A percentile compares a stretch with the other conserved stretches of the same genome.
Conservation (phyloP, 2,888 invertebrate species). For the Callyntrura guangdongensis region DNA sequence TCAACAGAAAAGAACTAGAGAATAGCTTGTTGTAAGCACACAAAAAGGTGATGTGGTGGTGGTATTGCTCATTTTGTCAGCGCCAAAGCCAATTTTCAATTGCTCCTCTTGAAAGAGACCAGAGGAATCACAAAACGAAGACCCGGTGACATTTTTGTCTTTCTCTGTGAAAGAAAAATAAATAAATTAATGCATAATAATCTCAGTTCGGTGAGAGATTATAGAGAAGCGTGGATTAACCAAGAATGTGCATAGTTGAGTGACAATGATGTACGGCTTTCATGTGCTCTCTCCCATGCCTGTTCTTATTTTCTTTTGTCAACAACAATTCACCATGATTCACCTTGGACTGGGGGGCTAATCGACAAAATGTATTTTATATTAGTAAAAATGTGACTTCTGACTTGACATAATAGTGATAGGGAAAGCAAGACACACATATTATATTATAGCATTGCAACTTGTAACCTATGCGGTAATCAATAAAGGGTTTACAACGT, state of each 20-base stretch:
- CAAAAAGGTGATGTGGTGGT: too few species aligned
- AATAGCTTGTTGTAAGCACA: too few species aligned
- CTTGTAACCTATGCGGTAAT: background rate
- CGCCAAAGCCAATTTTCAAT: constrained; percentile 1
- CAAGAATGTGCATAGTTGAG: constrained; percentile 58
- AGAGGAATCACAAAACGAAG: background rate
- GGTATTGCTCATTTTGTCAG: background rate
- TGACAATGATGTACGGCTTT: constrained; percentile 69
- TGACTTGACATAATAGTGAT: constrained; percentile 45
- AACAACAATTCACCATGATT: constrained; percentile 40
- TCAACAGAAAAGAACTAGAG: background rate
- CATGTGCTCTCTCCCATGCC: constrained; percentile 55
- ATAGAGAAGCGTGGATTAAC: constrained; percentile 44
- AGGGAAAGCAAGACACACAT: too few species aligned
- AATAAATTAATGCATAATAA: constrained; percentile 51
- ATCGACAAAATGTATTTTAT: constrained; percentile 61
- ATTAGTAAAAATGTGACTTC: constrained; percentile 34
- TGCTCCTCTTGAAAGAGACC: constrained; percentile 33
- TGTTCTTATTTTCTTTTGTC: constrained; percentile 35
- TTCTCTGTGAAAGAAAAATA: constrained; percentile 41
- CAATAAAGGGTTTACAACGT: too few species aligned
- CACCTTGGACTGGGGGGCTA: constrained; percentile 55
- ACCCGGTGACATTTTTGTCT: constrained; percentile 10
- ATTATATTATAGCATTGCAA: too few species aligned
- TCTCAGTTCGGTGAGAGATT: constrained; percentile 42